phyloP scores from a whole-genome alignment of 2,113 vertebrate species.

The Pyrgilauda ruficollis region DNA sequence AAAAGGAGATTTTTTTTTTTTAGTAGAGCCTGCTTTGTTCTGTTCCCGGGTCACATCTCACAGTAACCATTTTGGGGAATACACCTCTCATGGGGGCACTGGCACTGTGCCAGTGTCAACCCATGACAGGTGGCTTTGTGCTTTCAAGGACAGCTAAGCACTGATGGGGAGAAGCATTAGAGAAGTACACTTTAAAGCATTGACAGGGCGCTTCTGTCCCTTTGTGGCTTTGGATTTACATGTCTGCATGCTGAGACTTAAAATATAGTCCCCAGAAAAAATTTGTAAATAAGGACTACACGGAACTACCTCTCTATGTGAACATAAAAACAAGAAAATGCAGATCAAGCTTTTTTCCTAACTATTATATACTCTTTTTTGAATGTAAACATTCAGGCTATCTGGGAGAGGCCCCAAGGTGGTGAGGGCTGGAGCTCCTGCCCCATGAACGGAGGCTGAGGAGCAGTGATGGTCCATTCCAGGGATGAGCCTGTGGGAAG shows the following conservation, averaged over 20 bases:
- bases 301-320: background rate
- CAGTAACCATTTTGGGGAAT: too few relatives aligned
- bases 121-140: fast-evolving
- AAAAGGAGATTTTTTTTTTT: background rate
- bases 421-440: background rate
- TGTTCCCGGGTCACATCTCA: too few relatives aligned
- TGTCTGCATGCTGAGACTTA: background rate
- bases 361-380: background rate
- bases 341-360: background rate
- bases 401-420: fast-evolving
- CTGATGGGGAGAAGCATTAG: background rate
- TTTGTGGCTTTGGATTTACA: background rate
- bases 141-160: background rate
- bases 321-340: background rate
- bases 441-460: fast-evolving
- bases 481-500: background rate
- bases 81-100: too few relatives aligned
- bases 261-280: background rate
- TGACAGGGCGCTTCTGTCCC: background rate
- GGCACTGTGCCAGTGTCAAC: too few relatives aligned
- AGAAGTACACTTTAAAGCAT: background rate
- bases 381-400: background rate
- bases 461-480: background rate
- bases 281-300: background rate
- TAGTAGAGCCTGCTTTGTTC: too few relatives aligned